Evolutionary conservation across 37 sponge, comb jelly and placozoan species (phyloP), one percentile per base, ranked within the genome.

Genomic region (Agelas oroides): DNA sequence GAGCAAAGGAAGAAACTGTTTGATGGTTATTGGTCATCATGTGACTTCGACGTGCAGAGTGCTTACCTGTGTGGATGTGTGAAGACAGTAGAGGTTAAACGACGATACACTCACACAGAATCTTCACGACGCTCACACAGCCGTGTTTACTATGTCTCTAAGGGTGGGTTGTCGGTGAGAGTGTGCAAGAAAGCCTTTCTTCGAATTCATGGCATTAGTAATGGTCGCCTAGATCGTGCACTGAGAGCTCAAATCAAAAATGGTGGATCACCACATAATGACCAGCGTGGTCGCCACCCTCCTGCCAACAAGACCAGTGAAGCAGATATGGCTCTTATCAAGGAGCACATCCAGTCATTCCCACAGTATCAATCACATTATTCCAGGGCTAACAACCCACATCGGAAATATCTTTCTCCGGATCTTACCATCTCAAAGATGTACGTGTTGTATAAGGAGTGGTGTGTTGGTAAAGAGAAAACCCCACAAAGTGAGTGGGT

Each of bases 141-240:
- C 34, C 59, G 78, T 61, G 37, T 23, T 23, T 77, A 77, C 38
- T 60, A 77, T 59, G 78, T 77, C 27, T 27, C 24, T 24, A 60
- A 77, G 33, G 78, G 78, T 24, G 53, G 33, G 20, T 15, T 13
- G 39, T 61, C 64, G 31, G 63, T 77, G 59, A n/a, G n/a, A 25
- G 80, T 79, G 53, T 79, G 80, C 70, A 79, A 79, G 39, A 55
- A n/a, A 33, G 80, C 80, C 32, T 79, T 79, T 31, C n/a, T 23
- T 19, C n/a, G 17, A 18, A 79, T 79, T 66, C 34, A 32, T 79
- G 68, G 46, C 24, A 53, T 79, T 16, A 32, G 69, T 21, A 31
- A 79, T 79, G 80, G 80, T 17, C 68, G 80, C 31, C 25, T 79
- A 19, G 39, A 79, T 23, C 37, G 57, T 40, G 80, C 69, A 23